phyloP scores from a whole-genome alignment of 2,888 invertebrate species.

The Torymus aiolomorphi region DNA sequence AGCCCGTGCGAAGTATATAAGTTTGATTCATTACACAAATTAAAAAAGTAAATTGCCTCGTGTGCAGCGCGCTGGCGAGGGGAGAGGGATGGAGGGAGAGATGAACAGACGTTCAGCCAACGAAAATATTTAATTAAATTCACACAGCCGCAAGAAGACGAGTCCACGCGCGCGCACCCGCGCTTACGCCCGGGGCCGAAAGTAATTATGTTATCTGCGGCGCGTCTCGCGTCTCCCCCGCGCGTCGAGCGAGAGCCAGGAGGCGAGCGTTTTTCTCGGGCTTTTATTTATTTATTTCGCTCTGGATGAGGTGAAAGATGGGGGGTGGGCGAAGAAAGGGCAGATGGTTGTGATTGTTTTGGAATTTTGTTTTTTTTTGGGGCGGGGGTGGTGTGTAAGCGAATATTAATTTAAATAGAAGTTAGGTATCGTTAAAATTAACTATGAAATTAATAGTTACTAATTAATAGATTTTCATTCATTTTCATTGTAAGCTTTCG shows the following conservation, averaged over 20 bases:
- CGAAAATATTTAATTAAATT: conserved; percentile 75
- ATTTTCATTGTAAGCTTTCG: too few species aligned
- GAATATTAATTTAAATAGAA: too few species aligned
- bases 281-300: conserved; percentile 55
- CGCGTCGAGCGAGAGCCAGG: too few species aligned
- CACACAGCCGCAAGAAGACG: conserved; percentile 71
- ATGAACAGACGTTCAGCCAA: conserved; percentile 69
- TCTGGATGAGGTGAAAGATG: conserved; percentile 54
- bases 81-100: conserved; percentile 48
- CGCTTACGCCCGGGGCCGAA: conserved; percentile 58
- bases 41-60: conserved; percentile 74
- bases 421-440: too few species aligned
- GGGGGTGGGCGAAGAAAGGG: conserved; percentile 16
- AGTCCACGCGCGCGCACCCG: conserved; percentile 59
- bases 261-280: not conserved
- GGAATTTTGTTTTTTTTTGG: too few species aligned
- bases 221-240: conserved; percentile 32
- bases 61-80: conserved; percentile 60
- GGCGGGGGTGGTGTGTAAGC: too few species aligned
- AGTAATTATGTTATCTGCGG: conserved; percentile 66
- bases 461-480: too few species aligned
- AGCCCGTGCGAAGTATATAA: conserved; percentile 53
- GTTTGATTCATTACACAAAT: conserved; percentile 74
- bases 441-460: too few species aligned
- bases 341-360: not conserved